Conservation (phyloP, 64 coral and sea anemone genomes). For the Acropora yongei region DNA sequence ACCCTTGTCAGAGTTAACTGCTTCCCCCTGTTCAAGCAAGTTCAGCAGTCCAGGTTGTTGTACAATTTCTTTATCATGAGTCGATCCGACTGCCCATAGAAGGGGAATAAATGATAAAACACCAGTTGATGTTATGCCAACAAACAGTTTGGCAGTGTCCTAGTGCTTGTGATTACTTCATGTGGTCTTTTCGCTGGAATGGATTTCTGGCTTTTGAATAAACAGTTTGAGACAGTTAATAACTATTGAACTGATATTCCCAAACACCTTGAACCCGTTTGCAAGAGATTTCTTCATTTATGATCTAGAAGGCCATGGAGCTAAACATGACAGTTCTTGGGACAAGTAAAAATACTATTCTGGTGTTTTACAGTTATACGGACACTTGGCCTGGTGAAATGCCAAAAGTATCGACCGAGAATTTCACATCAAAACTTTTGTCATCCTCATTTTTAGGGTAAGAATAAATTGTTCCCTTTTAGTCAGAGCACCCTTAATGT, state of each 20-base stretch:
- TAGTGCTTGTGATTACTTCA: not conserved
- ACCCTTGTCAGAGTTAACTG: constrained; percentile 79
- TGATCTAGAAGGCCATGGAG: constrained; percentile 50
- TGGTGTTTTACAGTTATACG: constrained; percentile 44
- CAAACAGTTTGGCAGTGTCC: constrained; percentile 61
- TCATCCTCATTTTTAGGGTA: constrained; percentile 47
- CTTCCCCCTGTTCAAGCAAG: constrained; percentile 73
- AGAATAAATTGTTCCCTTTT: constrained; percentile 43
- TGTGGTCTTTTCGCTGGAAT: constrained; percentile 63
- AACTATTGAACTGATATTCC: not conserved
- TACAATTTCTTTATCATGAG: constrained; percentile 51
- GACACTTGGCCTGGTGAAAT: constrained; percentile 50
- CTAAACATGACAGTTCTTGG: constrained; percentile 66
- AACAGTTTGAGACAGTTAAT: not conserved
- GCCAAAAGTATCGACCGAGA: not conserved
- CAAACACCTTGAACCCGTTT: constrained; percentile 10
- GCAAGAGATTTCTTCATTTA: not conserved
- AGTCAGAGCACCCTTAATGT: not conserved
- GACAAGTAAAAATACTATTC: constrained; percentile 32
- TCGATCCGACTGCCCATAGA: constrained; percentile 67
- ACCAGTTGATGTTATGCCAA: too few species aligned
- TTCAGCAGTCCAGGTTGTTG: constrained; percentile 52
- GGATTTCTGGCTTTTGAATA: not conserved
- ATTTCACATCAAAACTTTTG: constrained; percentile 67
- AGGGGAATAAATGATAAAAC: constrained; percentile 79